Conservation (phyloP, 2,797 vertebrate genomes). For the Denticeps clupeoides region DNA sequence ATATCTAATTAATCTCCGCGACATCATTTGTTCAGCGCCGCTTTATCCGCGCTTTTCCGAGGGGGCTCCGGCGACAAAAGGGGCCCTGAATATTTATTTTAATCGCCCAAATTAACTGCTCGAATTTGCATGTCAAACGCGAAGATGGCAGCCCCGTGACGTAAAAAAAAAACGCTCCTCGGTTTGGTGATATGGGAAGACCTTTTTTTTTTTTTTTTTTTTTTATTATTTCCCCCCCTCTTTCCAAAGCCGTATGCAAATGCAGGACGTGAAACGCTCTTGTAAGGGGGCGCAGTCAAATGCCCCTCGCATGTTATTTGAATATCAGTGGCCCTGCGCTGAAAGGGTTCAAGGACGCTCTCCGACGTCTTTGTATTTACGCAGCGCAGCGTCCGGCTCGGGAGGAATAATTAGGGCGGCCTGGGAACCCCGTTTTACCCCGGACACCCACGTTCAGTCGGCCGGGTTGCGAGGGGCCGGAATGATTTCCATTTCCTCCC, state of each 20-base stretch:
- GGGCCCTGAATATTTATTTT: conserved; percentile 97
- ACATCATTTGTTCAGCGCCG: conserved; percentile 98
- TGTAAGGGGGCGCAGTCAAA: conserved; percentile 83
- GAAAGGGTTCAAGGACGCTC: conserved; percentile 99
- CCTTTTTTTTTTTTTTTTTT: conserved; percentile 49
- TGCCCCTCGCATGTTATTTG: conserved; percentile 92
- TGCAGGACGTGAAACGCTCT: conserved; percentile 84
- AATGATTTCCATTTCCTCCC: conserved; percentile 98
- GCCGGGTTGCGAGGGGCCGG: conserved; percentile 97
- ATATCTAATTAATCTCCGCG: conserved; percentile 99
- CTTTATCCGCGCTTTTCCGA: conserved; percentile 88
- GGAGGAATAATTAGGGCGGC: conserved; percentile 97
- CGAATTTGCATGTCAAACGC: conserved; percentile 98
- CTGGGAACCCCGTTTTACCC: conserved; percentile 85
- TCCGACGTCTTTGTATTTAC: conserved; percentile 98
- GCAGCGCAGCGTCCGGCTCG: conserved; percentile 97
- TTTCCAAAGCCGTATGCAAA: conserved; percentile 98
- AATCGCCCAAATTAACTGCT: conserved; percentile 99
- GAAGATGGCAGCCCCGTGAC: conserved; percentile 60
- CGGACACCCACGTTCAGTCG: conserved; percentile 92
- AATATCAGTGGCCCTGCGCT: conserved; percentile 94
- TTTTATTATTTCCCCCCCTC: conserved; percentile 38
- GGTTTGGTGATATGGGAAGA: conserved; percentile 88
- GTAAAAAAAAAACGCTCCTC: conserved; percentile 77
- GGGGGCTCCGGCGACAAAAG: conserved; percentile 87